Evolutionary conservation across 2,113 vertebrate species (phyloP), one percentile per base, ranked within the genome.

Genomic region (Bostrychus sinensis): DNA sequence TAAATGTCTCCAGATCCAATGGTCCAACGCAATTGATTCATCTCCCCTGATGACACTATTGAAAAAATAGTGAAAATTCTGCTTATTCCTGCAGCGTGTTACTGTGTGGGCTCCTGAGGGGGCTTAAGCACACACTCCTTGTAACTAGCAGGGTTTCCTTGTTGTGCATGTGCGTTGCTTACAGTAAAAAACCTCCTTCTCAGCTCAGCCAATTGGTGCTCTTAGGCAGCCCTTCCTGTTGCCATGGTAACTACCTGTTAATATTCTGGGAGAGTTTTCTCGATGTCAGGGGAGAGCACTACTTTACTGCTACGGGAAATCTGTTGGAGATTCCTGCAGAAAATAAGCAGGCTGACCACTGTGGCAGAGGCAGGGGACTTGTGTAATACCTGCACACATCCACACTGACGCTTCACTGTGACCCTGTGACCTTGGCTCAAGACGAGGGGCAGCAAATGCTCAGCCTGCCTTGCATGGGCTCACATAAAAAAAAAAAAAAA

Each of bases 221-320:
- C 54, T 75, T 78, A 72, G 75, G 84, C 82, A 86, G 80, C 81
- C 79, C 82, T 67, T 57, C 82, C 73, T 88, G 89, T 92, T 89
- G 90, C 89, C 81, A 91, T 91, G 86, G 90, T 61, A 77, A 91
- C 90, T 85, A 81, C 82, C 81, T 88, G 88, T 92, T 92, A 91
- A 91, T 91, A 91, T 92, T 90, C 90, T 34, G 56, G 45, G 62
- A 69, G 84, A 86, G 89, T 90, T 89, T 78, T 80, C 71, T 70
- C 74, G 43, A 77, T 42, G 78, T 73, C 64, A 58, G 76, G 57
- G 19, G 41, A 70, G 62, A 59, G 66, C 55, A 36, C 70, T 50
- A 36, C 72, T 62, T 69, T 78, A 58, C 77, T 32, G 38, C 75
- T 16, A 68, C 66, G 58, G 81, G 72, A 73, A 88, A 89, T 89